Percentiles rank a stretch among this genome's conserved stretches.
Conservation (phyloP, 2,888 invertebrate genomes). For the Caradrina clavipalpis region DNA sequence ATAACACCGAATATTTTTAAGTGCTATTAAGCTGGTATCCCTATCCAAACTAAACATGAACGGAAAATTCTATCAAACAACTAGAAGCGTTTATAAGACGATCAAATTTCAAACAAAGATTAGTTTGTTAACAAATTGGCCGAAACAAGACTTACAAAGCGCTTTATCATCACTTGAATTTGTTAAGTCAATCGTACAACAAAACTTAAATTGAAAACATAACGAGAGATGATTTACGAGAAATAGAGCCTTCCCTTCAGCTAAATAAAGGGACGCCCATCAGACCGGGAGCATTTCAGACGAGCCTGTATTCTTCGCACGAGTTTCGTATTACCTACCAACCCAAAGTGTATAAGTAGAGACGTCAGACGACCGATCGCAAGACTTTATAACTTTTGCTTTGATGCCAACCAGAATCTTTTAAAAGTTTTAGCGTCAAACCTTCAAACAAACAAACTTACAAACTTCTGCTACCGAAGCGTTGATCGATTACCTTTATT, state of each 20-base stretch:
- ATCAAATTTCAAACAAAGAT: conserved; percentile 22
- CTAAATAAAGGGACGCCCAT: conserved; percentile 64
- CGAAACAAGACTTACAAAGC: conserved; percentile 32
- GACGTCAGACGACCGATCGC: conserved; percentile 62
- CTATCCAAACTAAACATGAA: not conserved
- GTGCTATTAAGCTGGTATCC: no score
- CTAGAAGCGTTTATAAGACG: not conserved
- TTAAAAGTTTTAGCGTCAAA: conserved; percentile 71
- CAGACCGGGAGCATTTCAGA: conserved; percentile 66
- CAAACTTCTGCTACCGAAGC: conserved; percentile 67
- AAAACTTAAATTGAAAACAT: conserved; percentile 58
- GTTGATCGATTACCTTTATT: conserved; percentile 73
- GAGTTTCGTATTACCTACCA: conserved; percentile 75
- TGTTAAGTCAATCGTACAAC: conserved; percentile 38
- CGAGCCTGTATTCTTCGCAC: conserved; percentile 76
- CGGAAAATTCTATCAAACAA: conserved; percentile 5
- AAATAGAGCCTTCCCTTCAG: conserved; percentile 49
- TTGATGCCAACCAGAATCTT: conserved; percentile 69
- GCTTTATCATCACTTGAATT: conserved; percentile 35
- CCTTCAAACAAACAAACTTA: conserved; percentile 62
- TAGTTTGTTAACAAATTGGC: conserved; percentile 19
- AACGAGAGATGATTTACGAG: conserved; percentile 65
- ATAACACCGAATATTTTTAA: no score
- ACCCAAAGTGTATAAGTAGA: conserved; percentile 71
- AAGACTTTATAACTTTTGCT: conserved; percentile 71